Base-by-base conservation (phyloP, 2,888 invertebrate species). In the Isotomurus palustris region DNA sequence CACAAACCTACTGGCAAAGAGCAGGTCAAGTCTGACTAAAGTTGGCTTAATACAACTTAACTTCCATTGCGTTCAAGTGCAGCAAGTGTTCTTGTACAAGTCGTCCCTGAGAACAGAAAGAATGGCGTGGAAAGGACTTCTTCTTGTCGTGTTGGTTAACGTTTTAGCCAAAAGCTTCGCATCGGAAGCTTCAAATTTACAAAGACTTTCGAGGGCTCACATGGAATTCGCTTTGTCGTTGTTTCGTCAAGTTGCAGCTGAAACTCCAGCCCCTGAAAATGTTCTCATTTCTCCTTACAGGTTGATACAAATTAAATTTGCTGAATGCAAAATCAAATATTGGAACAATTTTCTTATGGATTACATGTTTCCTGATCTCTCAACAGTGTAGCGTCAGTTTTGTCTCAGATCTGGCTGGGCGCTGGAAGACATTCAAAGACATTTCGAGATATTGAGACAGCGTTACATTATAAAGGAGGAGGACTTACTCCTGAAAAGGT, bases 391-490 rank as follows among this genome's bases (percentile, higher is more conserved):
- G 69, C 71, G 17, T 68, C 69, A 0, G 70, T 72, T 6, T 57
- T 73, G 41, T 71, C 72, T 12, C 72, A 72, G 60, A 57, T 73
- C n/a, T 73, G 72, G 67, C 63, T 73, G 19, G 73, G 73, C 5
- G 69, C 73, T 2, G 71, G 70, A 6, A 61, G 65, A 19, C 69
- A 66, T 14, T 73, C 73, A 5, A 67, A 66, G 22, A 72, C 72
- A 3, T 71, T 71, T 28, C 48, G 60, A 4, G 70, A 72, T 52
- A 58, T 73, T 28, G 64, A 69, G 24, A 62, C 64, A 21, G 70
- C 67, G 2, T 62, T 73, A 5, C 71, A 72, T 49, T 72, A 72
- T 56, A 66, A 69, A 43, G 68, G 70, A 58, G 60, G 71, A 57
- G 66, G 71, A 53, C 52, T 72, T 47, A 56, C 50, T 17, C 59